Conservation (phyloP, 2,797 vertebrate species). For the Ctenosaura bakeri region DNA sequence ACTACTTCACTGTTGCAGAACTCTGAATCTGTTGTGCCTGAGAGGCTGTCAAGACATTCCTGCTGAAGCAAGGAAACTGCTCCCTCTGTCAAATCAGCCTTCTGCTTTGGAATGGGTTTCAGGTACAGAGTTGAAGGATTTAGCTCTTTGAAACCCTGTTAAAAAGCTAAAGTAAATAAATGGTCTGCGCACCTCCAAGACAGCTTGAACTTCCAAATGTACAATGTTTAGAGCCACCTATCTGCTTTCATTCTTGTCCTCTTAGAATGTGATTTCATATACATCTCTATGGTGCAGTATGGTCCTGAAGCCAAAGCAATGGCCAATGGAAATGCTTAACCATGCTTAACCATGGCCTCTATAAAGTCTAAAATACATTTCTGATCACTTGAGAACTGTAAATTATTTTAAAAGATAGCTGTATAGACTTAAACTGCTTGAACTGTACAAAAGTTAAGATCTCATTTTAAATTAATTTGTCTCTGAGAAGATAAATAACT, state of each 20-base stretch:
- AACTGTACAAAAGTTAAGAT: neutral
- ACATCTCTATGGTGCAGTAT: neutral
- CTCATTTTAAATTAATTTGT: neutral
- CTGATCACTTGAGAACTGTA: neutral
- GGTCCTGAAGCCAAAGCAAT: neutral
- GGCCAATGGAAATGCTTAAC: neutral
- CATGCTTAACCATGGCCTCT: neutral
- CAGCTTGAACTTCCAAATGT: neutral
- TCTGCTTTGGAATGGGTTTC: slow-evolving; percentile 38
- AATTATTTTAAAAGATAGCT: neutral
- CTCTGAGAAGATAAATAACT: neutral
- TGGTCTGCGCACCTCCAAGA: fast-evolving
- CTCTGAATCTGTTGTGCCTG: slow-evolving; percentile 33
- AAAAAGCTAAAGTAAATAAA: slow-evolving; percentile 35
- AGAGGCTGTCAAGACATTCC: slow-evolving; percentile 47
- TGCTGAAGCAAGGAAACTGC: slow-evolving; percentile 42
- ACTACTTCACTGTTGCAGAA: slow-evolving; percentile 27
- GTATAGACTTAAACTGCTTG: neutral
- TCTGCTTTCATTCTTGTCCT: neutral
- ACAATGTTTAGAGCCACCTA: neutral
- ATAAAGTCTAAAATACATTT: neutral
- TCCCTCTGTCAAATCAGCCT: slow-evolving; percentile 43
- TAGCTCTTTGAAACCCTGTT: slow-evolving; percentile 75
- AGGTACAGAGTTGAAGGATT: slow-evolving; percentile 77
- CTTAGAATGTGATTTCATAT: neutral